Evolutionary conservation across 2,113 vertebrate species (phyloP).

Genomic region (Chamaetylas fuelleborni): DNA sequence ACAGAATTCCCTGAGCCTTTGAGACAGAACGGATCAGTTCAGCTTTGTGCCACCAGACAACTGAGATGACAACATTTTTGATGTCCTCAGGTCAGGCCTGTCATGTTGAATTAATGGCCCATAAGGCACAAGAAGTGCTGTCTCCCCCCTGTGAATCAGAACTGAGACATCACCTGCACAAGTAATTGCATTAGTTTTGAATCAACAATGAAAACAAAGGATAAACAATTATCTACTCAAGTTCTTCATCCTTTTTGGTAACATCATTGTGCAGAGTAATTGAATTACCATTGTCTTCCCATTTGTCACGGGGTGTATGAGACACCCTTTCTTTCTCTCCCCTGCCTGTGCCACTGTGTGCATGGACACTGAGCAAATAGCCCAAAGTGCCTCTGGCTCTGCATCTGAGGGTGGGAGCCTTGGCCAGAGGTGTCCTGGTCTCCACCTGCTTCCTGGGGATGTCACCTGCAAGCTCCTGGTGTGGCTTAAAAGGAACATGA

Average conservation of each 20-base stretch:
- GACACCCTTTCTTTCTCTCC: constrained; percentile 3
- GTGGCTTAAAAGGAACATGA: background rate
- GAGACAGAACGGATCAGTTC: background rate
- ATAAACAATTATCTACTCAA: constrained; percentile 41
- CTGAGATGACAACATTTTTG: constrained; percentile 1
- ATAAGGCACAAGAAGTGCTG: background rate
- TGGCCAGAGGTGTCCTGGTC: background rate
- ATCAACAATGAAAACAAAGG: constrained; percentile 32
- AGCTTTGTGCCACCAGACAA: background rate
- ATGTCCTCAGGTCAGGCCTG: constrained; percentile 13
- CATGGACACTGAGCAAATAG: rapidly evolving
- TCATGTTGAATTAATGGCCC: constrained; percentile 15
- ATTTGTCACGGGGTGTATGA: background rate
- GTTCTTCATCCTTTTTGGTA: constrained; percentile 30
- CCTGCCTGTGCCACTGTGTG: rapidly evolving
- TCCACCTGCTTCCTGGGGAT: background rate
- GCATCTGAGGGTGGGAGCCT: background rate
- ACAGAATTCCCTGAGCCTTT: background rate
- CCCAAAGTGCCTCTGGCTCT: background rate
- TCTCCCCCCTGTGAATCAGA: background rate
- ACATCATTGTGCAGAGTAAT: background rate
- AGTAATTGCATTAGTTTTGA: constrained; percentile 51
- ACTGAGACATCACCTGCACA: constrained; percentile 48
- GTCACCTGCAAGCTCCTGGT: background rate
- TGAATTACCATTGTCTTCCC: background rate